A percentile compares a stretch with the other conserved stretches of the same genome.
These are phyloP conservation scores for Cryptoprocta ferox DNA, from an alignment of 2,797 vertebrate genomes.

Conservation along the genomic window DNA sequence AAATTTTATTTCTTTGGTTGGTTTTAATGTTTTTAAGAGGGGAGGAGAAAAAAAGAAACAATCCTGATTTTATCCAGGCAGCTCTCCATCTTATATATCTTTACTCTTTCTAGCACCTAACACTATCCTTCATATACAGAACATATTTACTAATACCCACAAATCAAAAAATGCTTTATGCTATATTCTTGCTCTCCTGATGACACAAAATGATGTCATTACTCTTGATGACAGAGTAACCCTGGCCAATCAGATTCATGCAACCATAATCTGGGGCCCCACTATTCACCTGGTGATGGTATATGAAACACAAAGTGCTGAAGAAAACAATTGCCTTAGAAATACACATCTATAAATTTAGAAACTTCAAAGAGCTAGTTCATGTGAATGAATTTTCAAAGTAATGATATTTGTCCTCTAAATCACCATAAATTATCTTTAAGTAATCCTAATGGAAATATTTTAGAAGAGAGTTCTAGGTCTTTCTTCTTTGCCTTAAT, in stretches of 20 bases:
- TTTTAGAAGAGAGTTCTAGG: conserved; percentile 23
- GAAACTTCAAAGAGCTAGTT: conserved; percentile 55
- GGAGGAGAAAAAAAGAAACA: background rate
- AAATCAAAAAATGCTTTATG: conserved; percentile 35
- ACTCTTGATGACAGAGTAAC: background rate
- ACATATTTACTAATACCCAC: conserved; percentile 32
- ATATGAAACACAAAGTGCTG: background rate
- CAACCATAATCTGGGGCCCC: background rate
- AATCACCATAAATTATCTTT: conserved; percentile 45
- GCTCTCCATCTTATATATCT: background rate
- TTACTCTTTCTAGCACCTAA: conserved; percentile 4
- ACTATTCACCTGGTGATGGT: background rate
- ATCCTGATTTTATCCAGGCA: conserved; percentile 14
- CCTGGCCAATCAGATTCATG: background rate
- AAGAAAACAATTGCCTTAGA: conserved; percentile 43
- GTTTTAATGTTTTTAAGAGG: conserved; percentile 39
- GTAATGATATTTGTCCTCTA: conserved; percentile 33
- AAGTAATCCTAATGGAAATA: conserved; percentile 46
- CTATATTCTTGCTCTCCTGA: conserved; percentile 22
- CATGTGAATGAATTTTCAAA: conserved; percentile 52
- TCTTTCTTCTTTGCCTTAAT: conserved; percentile 44
- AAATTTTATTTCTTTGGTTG: background rate
- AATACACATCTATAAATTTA: conserved; percentile 26
- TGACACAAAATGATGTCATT: background rate
- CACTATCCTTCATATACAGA: background rate